These are phyloP conservation scores for Kradibia gibbosae DNA, from an alignment of 1,140 invertebrate species.

Conservation along the genomic window DNA sequence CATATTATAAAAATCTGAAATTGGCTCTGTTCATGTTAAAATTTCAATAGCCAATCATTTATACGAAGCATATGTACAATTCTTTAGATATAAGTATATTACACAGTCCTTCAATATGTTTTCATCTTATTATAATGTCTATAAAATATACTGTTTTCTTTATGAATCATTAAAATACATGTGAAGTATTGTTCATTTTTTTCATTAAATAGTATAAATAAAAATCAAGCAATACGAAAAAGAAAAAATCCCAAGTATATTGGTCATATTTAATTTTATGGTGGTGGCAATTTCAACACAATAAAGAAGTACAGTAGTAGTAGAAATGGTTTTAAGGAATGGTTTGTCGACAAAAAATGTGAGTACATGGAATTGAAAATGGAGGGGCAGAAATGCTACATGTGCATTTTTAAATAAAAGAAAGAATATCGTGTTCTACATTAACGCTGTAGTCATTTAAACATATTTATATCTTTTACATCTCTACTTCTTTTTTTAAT, in stretches of 20 bases:
- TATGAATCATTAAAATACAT: too few species aligned
- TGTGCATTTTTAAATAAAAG: slow-evolving; percentile 29
- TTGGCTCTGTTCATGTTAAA: neutral
- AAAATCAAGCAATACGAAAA: too few species aligned
- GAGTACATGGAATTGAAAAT: neutral
- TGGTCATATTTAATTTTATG: neutral
- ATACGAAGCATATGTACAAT: too few species aligned
- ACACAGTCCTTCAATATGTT: too few species aligned
- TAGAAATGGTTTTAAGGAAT: neutral
- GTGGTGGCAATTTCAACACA: neutral
- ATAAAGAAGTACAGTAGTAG: neutral
- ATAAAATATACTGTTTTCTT: too few species aligned
- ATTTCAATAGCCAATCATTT: too few species aligned
- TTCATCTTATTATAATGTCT: too few species aligned
- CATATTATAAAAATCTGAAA: neutral
- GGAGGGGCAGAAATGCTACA: neutral
- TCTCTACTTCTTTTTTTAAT: slow-evolving; percentile 4
- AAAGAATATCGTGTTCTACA: neutral
- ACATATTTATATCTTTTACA: slow-evolving; percentile 6
- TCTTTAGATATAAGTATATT: neutral
- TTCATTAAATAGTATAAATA: too few species aligned
- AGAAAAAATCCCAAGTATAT: neutral
- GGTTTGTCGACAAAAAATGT: neutral
- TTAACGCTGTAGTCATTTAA: neutral
- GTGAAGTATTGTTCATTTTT: too few species aligned